Evolutionary conservation across 2,797 vertebrate species (phyloP).

Genomic region (Pangasius larnaudii): DNA sequence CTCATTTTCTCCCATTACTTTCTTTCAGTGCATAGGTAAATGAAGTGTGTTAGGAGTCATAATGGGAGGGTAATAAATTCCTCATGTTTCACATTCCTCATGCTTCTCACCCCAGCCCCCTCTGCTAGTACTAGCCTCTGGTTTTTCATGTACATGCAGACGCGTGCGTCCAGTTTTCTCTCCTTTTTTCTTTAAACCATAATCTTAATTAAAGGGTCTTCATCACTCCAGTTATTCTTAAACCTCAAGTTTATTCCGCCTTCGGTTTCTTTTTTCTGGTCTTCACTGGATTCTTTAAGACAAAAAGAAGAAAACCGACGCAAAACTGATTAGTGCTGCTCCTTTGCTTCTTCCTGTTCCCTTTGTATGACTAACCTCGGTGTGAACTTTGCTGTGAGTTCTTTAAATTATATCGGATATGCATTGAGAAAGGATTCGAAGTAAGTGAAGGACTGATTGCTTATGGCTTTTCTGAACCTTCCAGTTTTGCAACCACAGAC

Average conservation of each 20-base stretch:
- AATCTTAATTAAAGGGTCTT: not conserved
- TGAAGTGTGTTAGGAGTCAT: constrained; percentile 48
- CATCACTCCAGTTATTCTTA: not conserved
- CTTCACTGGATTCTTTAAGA: not conserved
- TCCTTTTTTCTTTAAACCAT: not conserved
- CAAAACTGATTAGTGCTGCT: not conserved
- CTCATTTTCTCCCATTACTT: not conserved
- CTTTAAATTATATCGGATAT: not conserved
- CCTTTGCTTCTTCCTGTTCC: not conserved
- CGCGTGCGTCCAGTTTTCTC: not conserved
- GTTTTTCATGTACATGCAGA: constrained; percentile 19
- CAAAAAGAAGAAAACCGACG: not conserved
- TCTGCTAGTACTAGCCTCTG: constrained; percentile 15
- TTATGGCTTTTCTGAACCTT: not conserved
- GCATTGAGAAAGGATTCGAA: not conserved
- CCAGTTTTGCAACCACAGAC: not conserved
- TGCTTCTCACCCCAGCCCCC: not conserved
- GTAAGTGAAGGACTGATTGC: not conserved
- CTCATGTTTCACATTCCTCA: constrained; percentile 30
- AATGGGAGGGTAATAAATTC: constrained; percentile 47
- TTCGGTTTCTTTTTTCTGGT: not conserved
- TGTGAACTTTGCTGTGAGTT: not conserved
- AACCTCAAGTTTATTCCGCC: not conserved
- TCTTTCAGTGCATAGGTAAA: constrained; percentile 25
- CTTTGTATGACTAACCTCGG: not conserved